A percentile compares a stretch with the other conserved stretches of the same genome.
phyloP scores from a whole-genome alignment of 2,113 vertebrate species.

The Gnathonemus echidnorhynchus region DNA sequence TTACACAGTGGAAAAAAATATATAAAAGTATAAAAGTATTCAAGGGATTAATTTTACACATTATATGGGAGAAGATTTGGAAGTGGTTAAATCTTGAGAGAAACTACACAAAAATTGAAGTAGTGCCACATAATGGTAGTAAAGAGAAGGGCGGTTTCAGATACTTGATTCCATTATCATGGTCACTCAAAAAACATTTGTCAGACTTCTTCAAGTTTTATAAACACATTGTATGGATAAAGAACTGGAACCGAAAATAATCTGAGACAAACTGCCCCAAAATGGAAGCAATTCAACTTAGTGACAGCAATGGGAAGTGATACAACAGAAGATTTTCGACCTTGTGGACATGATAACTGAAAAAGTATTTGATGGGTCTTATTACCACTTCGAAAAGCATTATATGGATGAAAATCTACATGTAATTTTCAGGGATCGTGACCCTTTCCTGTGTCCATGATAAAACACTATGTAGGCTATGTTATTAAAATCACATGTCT shows the following conservation, averaged over 20 bases:
- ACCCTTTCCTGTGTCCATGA: not conserved
- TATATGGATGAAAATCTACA: not conserved
- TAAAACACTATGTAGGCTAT: not conserved
- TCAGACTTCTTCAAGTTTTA: not conserved
- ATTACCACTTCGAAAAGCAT: not conserved
- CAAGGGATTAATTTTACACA: not conserved
- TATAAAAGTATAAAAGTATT: not conserved
- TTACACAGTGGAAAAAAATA: no score
- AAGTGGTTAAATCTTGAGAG: not conserved
- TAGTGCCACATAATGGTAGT: not conserved
- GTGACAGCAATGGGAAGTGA: not conserved
- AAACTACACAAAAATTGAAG: not conserved
- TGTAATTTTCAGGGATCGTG: not conserved
- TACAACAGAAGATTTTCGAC: not conserved
- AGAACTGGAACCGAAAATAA: not conserved
- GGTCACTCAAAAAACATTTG: not conserved
- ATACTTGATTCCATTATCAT: not conserved
- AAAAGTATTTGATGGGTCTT: not conserved
- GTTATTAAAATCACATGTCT: not conserved
- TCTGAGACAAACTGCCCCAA: not conserved
- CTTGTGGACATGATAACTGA: not conserved
- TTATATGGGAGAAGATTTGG: not conserved
- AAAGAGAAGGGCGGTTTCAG: not conserved
- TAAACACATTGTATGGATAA: not conserved
- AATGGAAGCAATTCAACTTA: not conserved